Evolutionary conservation across 2,797 vertebrate genomes (phyloP).

Genomic region (Scomberomorus guttatus): DNA sequence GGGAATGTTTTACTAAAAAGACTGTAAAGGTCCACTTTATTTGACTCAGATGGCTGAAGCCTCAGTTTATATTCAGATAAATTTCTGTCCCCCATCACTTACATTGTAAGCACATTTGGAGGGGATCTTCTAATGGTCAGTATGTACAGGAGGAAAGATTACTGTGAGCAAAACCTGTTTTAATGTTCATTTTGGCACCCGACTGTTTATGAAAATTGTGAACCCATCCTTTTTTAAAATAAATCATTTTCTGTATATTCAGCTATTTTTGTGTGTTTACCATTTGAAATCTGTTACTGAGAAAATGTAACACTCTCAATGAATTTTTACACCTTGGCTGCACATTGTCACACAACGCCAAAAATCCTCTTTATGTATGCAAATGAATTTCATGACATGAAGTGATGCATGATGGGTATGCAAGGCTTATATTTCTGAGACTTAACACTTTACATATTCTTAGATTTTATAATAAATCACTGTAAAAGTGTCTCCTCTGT

Average conservation of each 20-base stretch:
- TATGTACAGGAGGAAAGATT: no score
- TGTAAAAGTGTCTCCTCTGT: background rate
- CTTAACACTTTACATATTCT: background rate
- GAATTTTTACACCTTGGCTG: background rate
- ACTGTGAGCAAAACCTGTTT: no score
- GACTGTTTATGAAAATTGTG: no score
- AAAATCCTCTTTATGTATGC: constrained; percentile 14
- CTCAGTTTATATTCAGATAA: no score
- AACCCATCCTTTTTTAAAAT: no score
- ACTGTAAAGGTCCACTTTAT: no score
- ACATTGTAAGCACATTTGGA: no score
- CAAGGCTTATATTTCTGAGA: background rate
- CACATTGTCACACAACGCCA: constrained; percentile 1
- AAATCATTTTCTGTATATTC: background rate
- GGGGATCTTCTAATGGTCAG: no score
- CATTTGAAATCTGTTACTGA: constrained; percentile 13
- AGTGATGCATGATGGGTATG: background rate
- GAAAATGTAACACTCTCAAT: constrained; percentile 1
- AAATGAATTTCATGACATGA: constrained; percentile 8
- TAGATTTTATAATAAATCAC: background rate
- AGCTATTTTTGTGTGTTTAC: background rate
- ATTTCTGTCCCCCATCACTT: no score
- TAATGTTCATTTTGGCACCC: no score
- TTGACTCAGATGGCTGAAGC: no score
- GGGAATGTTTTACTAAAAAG: no score